Evolutionary conservation across 2,888 invertebrate genomes (phyloP), one percentile per base, ranked within the genome.

Genomic region (Hydroisotoma schaefferi): DNA sequence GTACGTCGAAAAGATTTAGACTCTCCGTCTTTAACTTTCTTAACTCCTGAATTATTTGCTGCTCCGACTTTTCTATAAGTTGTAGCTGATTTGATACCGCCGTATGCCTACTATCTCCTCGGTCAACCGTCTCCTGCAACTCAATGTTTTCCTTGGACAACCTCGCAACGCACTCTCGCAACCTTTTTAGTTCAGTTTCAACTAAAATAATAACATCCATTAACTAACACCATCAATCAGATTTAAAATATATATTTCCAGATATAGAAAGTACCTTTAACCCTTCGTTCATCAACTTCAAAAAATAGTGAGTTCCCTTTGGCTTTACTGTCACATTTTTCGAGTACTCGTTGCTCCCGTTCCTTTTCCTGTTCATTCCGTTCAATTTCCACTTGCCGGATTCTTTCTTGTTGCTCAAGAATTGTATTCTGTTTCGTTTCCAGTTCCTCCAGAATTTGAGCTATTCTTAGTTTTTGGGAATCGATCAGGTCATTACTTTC

Each of bases 281-380:
- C 23, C 8, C 70, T 53, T 38, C 68, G 49, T 48, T 65, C 67
- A 10, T 70, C 70, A 8, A 68, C 59, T 55, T 70, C 68, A 20
- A 64, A 65, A 46, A 70, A 70, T 8, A 70, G 27, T 20, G 68
- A 68, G 49, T 70, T 70, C 15, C 70, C 70, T 20, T 68, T 43
- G 1, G 54, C 22, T n/a, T 40, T 28, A 15, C 18, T 40, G 15
- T 43, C 43, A 15, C 25, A 23, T 40, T 28, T 22, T 12, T 59
- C 53, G 25, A 59, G 33, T 12, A 23, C 23, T n/a, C 23, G 46
- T 23, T 59, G 59, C 29, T 46, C 38, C 12, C 54, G 46, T 10
- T 28, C 10, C 33, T 47, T 29, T 25, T 33, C 37, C 2, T 44
- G 53, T 23, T 54, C 54, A 15, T 44, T 54, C n/a, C 38, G 22